A percentile compares a stretch with the other conserved stretches of the same genome.
Evolutionary conservation across 2,888 invertebrate genomes (phyloP).

Genomic region (Galeopsomyia nigrocyanea): DNA sequence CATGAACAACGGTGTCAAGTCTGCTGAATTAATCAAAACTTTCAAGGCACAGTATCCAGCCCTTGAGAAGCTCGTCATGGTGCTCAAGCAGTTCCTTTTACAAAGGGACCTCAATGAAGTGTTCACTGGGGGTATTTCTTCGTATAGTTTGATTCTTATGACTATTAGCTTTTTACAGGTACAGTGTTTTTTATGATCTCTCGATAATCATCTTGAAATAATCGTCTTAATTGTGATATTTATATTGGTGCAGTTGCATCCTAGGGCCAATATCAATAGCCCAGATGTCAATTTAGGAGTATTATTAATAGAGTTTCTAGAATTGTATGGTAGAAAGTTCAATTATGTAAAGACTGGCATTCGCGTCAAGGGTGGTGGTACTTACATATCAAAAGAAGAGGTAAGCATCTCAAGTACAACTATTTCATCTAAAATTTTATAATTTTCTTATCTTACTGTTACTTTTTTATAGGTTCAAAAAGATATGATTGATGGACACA

Average conservation of each 20-base stretch:
- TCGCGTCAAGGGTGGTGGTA: slow-evolving; percentile 92
- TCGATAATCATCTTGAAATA: neutral
- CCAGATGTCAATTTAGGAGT: slow-evolving; percentile 87
- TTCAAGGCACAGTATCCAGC: slow-evolving; percentile 91
- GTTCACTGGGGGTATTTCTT: slow-evolving; percentile 99
- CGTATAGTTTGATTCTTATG: slow-evolving; percentile 98
- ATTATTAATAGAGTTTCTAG: slow-evolving; percentile 95
- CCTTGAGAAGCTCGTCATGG: slow-evolving; percentile 93
- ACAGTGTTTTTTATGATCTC: slow-evolving; percentile 47
- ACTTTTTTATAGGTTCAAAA: slow-evolving; percentile 75
- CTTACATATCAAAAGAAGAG: slow-evolving; percentile 94
- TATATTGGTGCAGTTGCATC: slow-evolving; percentile 79
- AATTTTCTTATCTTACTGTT: slow-evolving; percentile 18
- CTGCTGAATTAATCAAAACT: slow-evolving; percentile 94
- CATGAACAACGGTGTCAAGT: slow-evolving; percentile 97
- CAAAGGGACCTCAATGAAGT: slow-evolving; percentile 99
- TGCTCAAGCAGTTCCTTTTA: slow-evolving; percentile 97
- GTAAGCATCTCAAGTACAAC: slow-evolving; percentile 57
- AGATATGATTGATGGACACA: slow-evolving; percentile 94
- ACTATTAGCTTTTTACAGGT: slow-evolving; percentile 96
- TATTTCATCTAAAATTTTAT: neutral
- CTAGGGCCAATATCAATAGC: slow-evolving; percentile 80
- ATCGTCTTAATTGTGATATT: no score
- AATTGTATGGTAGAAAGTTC: slow-evolving; percentile 96
- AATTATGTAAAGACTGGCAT: slow-evolving; percentile 96